Percentiles rank a stretch among this genome's conserved stretches.
phyloP scores from a whole-genome alignment of 2,888 invertebrate genomes.

The Microctonus hyperodae region DNA sequence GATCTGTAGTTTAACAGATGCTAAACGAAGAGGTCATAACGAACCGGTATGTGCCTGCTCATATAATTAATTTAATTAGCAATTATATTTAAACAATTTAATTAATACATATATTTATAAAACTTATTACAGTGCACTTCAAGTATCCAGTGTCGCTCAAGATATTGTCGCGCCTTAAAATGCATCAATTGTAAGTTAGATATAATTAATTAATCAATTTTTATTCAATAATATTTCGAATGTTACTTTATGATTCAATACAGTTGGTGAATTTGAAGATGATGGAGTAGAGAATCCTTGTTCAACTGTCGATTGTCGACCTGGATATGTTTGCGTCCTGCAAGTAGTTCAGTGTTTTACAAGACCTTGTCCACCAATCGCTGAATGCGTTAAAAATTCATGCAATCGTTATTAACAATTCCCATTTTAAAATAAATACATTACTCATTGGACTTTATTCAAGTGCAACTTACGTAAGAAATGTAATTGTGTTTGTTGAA shows the following conservation, averaged over 20 bases:
- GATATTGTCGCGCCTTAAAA: slow-evolving; percentile 29
- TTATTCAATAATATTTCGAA: too few species aligned
- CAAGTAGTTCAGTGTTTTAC: slow-evolving; percentile 25
- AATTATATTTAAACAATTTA: background rate
- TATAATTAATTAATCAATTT: too few species aligned
- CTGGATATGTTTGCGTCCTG: slow-evolving; percentile 20
- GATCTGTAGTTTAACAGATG: slow-evolving; percentile 1
- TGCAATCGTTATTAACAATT: too few species aligned
- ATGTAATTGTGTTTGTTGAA: too few species aligned
- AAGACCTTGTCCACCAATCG: slow-evolving; percentile 27
- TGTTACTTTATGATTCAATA: background rate
- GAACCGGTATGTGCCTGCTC: too few species aligned
- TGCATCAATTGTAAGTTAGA: slow-evolving; percentile 34
- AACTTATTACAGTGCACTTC: slow-evolving; percentile 21
- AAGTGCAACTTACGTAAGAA: too few species aligned
- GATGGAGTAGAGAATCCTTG: slow-evolving; percentile 30
- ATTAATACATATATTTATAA: background rate
- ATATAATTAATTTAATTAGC: too few species aligned
- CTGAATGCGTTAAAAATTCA: background rate
- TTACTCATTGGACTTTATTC: too few species aligned
- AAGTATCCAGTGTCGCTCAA: slow-evolving; percentile 29
- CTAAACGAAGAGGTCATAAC: background rate
- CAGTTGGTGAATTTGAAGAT: slow-evolving; percentile 27
- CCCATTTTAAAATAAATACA: too few species aligned
- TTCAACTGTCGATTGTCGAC: background rate